Percentiles rank a stretch among this genome's conserved stretches.
These are phyloP conservation scores for Thecophora atra DNA, from an alignment of 2,888 invertebrate species.

Conservation along the genomic window DNA sequence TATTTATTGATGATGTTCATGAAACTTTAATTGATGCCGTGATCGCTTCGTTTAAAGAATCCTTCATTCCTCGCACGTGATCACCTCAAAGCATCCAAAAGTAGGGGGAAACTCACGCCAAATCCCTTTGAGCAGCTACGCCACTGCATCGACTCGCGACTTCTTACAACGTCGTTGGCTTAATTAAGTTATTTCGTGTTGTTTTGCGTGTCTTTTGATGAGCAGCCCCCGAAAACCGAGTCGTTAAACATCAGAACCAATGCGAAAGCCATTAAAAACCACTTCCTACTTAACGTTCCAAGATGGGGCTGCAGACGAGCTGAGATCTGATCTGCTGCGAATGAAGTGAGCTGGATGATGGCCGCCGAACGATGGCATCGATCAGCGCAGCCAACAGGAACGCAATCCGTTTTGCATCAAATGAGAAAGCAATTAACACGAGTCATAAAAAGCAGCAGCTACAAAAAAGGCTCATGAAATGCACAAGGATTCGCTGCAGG, in stretches of 20 bases:
- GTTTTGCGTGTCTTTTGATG: conserved; percentile 12
- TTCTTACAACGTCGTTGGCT: neutral
- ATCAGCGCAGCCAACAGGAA: conserved; percentile 16
- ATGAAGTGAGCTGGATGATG: neutral
- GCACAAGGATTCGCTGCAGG: conserved; percentile 31
- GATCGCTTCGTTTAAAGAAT: neutral
- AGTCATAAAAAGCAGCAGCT: conserved; percentile 31
- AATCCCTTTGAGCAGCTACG: neutral
- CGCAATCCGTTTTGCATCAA: conserved; percentile 43
- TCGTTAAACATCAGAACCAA: conserved; percentile 22
- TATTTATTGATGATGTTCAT: neutral
- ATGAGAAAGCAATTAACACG: conserved; percentile 49
- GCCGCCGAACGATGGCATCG: neutral
- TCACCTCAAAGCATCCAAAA: too few relatives aligned
- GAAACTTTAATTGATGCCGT: neutral
- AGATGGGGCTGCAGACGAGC: neutral
- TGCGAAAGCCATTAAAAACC: conserved; percentile 8
- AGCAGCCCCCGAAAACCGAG: conserved; percentile 2
- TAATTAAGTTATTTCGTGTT: conserved; percentile 23
- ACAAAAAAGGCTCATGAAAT: conserved; percentile 43
- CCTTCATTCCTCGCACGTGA: conserved; percentile 12
- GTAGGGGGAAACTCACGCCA: neutral
- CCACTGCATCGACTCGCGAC: neutral
- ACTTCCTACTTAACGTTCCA: conserved; percentile 33
- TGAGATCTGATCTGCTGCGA: neutral